Percentiles rank a stretch among this genome's conserved stretches.
phyloP scores from a whole-genome alignment of 53 echinoderm and acorn worm genomes.

The Hippasteria phrygiana region DNA sequence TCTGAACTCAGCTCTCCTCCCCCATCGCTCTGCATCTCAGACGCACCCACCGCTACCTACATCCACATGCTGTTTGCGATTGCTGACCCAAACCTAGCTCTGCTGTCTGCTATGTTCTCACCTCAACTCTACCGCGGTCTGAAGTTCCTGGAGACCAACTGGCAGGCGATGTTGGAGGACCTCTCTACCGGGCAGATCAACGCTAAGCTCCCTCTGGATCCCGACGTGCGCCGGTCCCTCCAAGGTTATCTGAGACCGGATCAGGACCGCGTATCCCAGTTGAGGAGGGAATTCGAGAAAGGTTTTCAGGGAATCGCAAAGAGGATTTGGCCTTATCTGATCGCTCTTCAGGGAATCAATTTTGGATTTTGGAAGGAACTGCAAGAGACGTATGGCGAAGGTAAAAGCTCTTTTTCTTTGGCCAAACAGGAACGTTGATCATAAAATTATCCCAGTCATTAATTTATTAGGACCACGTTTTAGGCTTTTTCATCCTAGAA shows the following conservation, averaged over 20 bases:
- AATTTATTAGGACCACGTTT: no score
- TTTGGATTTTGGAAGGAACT: constrained; percentile 41
- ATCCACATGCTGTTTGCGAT: constrained; percentile 82
- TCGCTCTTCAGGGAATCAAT: constrained; percentile 56
- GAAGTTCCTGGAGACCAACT: constrained; percentile 65
- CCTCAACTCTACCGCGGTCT: constrained; percentile 55
- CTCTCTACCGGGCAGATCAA: constrained; percentile 66
- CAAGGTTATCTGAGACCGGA: constrained; percentile 53
- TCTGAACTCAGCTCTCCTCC: constrained; percentile 53
- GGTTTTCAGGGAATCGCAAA: constrained; percentile 73
- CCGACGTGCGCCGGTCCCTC: constrained; percentile 36
- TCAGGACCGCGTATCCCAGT: constrained; percentile 55
- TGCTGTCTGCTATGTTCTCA: constrained; percentile 20
- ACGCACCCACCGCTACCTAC: constrained; percentile 64
- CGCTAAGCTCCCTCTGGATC: constrained; percentile 56
- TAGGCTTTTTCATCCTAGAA: no score
- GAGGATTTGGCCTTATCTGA: constrained; percentile 82
- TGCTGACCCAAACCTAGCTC: constrained; percentile 64
- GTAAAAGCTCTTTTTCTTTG: constrained; percentile 18
- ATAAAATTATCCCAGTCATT: no score
- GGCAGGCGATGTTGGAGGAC: constrained; percentile 76
- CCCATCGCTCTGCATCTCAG: constrained; percentile 60
- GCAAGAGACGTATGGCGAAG: constrained; percentile 56
- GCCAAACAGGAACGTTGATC: not conserved
- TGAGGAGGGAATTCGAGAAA: constrained; percentile 76